Base-by-base conservation (phyloP, 2,797 vertebrate species). In the Anguilla anguilla region DNA sequence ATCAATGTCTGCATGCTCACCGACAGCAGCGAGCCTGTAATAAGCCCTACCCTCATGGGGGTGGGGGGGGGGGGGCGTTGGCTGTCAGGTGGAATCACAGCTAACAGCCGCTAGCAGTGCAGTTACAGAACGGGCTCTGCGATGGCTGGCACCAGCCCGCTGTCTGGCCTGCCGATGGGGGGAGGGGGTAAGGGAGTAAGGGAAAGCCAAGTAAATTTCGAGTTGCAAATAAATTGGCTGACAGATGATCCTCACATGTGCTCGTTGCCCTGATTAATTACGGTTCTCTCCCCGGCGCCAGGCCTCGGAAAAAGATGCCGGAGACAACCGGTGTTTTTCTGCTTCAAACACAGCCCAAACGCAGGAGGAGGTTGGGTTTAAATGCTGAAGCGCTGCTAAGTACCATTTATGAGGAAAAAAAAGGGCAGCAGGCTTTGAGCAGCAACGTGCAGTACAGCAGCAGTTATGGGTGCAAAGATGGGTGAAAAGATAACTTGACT, bases 11-110 rank as follows among this genome's bases (percentile, higher is more conserved):
- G 43, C 85, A 53, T 46, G 28, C 35, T 19, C 35, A 7, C 57
- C 84, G 17, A 85, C 35, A 67, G 84, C 31, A 53, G 22, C 28
- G 11, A 55, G 39, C 2, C 59, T 77, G 85, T 51, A 31, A 74
- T 74, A 67, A 39, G 49, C 28, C 69, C 28, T 22, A 2, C 43
- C 85, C 43, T 46, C 11, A 25, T 17, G 46, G 22, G 19, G 28
- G 28, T 0, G 2, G 72, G 49, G 28, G 39, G 39, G 39, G 49
- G 2, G 46, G 64, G 51, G 55, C 25, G 57, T 19, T n/a, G 51
- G n/a, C 46, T 74, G 85, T 86, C 85, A 86, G 85, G 57, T 28
- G 85, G 64, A 86, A 86, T 86, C 43, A 86, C 19, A 31, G 85
- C 43, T 74, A 86, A 86, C 85, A 86, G 43, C 85, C 39, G 85